Percentiles rank a stretch among this genome's conserved stretches.
Conservation (phyloP, 2,113 vertebrate genomes). For the Lepisosteus osseus region DNA sequence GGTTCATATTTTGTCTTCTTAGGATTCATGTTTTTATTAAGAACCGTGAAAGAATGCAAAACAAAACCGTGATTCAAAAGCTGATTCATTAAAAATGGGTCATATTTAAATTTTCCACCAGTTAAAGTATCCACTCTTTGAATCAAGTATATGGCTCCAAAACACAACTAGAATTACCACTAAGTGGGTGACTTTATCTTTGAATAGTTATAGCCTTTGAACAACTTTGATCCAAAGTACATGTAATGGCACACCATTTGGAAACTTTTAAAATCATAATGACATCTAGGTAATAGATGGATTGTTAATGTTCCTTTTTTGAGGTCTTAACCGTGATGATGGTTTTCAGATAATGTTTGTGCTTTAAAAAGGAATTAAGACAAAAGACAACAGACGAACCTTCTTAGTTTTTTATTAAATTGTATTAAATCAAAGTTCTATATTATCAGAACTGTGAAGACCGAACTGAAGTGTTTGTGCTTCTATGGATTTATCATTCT, state of each 20-base stretch:
- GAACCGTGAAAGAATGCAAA: background rate
- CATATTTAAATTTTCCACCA: background rate
- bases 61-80: background rate
- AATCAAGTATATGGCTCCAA: background rate
- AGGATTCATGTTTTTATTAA: background rate
- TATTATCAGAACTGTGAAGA: too few species aligned
- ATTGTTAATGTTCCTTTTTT: background rate
- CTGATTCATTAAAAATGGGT: background rate
- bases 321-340: too few species aligned
- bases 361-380: background rate
- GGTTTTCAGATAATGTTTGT: too few species aligned
- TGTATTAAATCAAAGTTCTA: too few species aligned
- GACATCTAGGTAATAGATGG: conserved; percentile 4
- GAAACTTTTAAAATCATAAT: background rate
- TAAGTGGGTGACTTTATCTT: conserved; percentile 14
- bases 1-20: conserved; percentile 10
- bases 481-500: too few species aligned
- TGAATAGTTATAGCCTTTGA: background rate
- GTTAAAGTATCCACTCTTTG: background rate
- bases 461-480: too few species aligned
- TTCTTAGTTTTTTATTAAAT: too few species aligned
- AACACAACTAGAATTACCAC: conserved; percentile 4
- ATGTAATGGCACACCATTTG: conserved; percentile 12
- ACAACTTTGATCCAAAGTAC: conserved; percentile 13
- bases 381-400: too few species aligned